These are phyloP conservation scores for Cosmorhoe ocellata DNA, from an alignment of 2,888 invertebrate genomes.

Conservation along the genomic window DNA sequence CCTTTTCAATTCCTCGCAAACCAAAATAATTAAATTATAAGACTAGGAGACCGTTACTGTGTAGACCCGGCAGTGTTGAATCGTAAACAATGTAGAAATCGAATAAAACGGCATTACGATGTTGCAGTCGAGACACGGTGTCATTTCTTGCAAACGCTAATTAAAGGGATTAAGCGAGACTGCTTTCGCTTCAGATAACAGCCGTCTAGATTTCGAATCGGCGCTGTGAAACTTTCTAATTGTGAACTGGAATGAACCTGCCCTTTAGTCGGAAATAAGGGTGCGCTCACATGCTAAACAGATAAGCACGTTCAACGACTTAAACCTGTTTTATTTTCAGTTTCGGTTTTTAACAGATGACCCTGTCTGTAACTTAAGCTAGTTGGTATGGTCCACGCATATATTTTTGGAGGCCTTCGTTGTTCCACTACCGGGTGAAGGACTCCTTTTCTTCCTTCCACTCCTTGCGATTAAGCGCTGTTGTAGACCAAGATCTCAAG, in stretches of 20 bases:
- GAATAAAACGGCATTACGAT: slow-evolving; percentile 29
- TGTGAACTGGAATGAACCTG: slow-evolving; percentile 48
- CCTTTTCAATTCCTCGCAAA: not conserved
- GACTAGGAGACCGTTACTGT: not conserved
- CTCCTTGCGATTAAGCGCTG: too few species aligned
- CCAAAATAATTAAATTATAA: too few species aligned
- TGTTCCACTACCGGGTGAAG: too few species aligned
- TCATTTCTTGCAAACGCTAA: slow-evolving; percentile 59
- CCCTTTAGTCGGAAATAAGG: slow-evolving; percentile 36
- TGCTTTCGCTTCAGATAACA: slow-evolving; percentile 50
- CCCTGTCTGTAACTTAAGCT: too few species aligned
- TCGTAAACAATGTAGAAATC: slow-evolving; percentile 24
- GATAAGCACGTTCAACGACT: not conserved
- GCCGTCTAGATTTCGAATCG: slow-evolving; percentile 50
- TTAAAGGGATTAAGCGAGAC: slow-evolving; percentile 63
- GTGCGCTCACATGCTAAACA: not conserved
- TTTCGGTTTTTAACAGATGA: too few species aligned
- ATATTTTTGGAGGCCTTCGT: too few species aligned
- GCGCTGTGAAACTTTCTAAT: slow-evolving; percentile 49
- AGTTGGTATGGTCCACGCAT: too few species aligned
- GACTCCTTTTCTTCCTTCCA: too few species aligned
- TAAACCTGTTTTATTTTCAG: too few species aligned
- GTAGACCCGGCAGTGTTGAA: not conserved
- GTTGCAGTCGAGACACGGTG: slow-evolving; percentile 36
- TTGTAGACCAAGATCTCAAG: too few species aligned